Base-by-base conservation (phyloP, 2,797 vertebrate species). In the Sphenopsis melanotis region DNA sequence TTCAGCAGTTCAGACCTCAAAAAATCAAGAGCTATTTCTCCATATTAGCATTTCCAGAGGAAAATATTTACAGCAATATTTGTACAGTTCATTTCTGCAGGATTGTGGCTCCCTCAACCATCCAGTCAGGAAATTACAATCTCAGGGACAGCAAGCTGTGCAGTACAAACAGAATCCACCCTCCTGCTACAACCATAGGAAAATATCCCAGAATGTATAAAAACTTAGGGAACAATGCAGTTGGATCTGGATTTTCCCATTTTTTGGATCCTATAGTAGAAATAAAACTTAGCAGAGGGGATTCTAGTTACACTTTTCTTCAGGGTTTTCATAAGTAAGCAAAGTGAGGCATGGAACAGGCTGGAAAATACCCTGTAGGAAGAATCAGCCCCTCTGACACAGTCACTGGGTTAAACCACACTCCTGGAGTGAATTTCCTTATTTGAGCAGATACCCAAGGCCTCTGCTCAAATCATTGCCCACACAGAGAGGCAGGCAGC, bases 31-130 rank as follows among this genome's bases (percentile, higher is more conserved):
- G 27, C 12, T 21, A 9, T 63, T 84, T n/a, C n/a, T 65, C 16
- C 14, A 5, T 4, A 22, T 27, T 15, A 53, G 46, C 70, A 66
- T 36, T 95, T 64, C 26, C 55, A 75, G 39, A 65, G 36, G 61
- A 37, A 42, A 47, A 4, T 6, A n/a, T 15, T 68, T 47, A 24
- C 41, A 89, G 27, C 27, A 50, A 15, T 13, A 18, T 32, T 55
- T 77, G n/a, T 12, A 21, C 69, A 79, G 70, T 19, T 36, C 18
- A 56, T 63, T 78, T 44, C 59, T 69, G 82, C 82, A 88, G 72
- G 69, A 81, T 72, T 44, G 56, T 4, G 78, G 87, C 89, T 92
- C 93, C 94, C 94, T 95, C 95, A 91, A 12, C 57, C 91, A 91
- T 15, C 52, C 42, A 56, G 2, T 8, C 32, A 72, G 66, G 87